Evolutionary conservation across 2,797 vertebrate genomes (phyloP).

Genomic region (Bufotes viridis): DNA sequence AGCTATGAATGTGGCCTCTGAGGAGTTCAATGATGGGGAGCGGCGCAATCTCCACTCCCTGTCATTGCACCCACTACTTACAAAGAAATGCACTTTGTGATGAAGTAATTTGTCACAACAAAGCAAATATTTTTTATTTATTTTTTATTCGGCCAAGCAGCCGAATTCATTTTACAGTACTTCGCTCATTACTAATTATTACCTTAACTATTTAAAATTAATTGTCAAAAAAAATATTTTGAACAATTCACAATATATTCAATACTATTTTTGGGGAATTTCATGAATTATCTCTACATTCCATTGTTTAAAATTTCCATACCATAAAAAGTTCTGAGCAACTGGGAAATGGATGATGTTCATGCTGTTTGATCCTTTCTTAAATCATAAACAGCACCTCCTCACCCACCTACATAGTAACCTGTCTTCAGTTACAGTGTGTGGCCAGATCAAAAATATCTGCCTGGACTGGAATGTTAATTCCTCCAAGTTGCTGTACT

Average conservation of each 20-base stretch:
- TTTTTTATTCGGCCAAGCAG: no score
- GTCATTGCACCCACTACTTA: no score
- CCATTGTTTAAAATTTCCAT: background rate
- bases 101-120: no score
- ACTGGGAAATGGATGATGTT: conserved; percentile 5
- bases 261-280: background rate
- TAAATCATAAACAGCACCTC: conserved; percentile 46
- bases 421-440: conserved; percentile 49
- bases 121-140: no score
- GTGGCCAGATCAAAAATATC: conserved; percentile 46
- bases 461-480: conserved; percentile 49
- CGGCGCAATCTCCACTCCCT: no score
- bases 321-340: background rate
- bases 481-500: conserved; percentile 34
- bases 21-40: no score
- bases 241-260: background rate
- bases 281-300: background rate
- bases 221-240: background rate
- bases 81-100: no score
- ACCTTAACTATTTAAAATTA: background rate
- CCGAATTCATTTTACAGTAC: no score
- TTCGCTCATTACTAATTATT: background rate
- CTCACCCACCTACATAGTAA: conserved; percentile 41
- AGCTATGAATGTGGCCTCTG: no score
- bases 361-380: conserved; percentile 15